Evolutionary conservation across 2,797 vertebrate genomes (phyloP), one percentile per base, ranked within the genome.

Genomic region (Apodemus agrarius): DNA sequence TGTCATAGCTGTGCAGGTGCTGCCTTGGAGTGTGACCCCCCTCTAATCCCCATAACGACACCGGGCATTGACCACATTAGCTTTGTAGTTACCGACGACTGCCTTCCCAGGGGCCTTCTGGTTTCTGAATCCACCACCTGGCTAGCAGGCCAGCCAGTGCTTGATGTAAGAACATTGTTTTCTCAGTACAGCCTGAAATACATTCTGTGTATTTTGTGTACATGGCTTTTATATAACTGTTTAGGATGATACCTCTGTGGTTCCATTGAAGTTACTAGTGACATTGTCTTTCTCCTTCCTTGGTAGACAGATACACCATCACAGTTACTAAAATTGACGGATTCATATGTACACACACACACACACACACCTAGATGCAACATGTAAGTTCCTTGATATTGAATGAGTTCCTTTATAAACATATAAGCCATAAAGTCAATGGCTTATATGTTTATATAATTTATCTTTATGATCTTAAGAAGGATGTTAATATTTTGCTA

Each of bases 1-100:
- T 98, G 98, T 98, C 97, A 97, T 97, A 98, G 98, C 96, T 65
- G 63, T 93, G 98, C 98, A 99, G 98, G 98, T 99, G 98, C 93
- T 3, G 98, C 98, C 90, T 31, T 95, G 98, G 97, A 98, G 98
- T 97, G 95, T 99, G 98, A 99, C 98, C 98, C 97, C 76, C n/a
- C 0, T 6, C 96, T 99, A 99, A 99, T 99, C 98, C 97, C 98
- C 96, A 91, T 57, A 93, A 98, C 98, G 82, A 98, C 98, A 97
- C 97, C 6, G 17, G 98, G 94, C 97, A 93, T 8, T 85, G 84
- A 95, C 97, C 85, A 97, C 83, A n/a, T 63, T 72, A 89, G 94
- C 98, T 98, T 98, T 98, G 98, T 98, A 98, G 97, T 98, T 97
- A 34, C 91, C 52, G 80, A 43, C 92, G 61, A 37, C 92, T 7